Base-by-base conservation (phyloP, 1,140 invertebrate genomes). In the Formica exsecta region DNA sequence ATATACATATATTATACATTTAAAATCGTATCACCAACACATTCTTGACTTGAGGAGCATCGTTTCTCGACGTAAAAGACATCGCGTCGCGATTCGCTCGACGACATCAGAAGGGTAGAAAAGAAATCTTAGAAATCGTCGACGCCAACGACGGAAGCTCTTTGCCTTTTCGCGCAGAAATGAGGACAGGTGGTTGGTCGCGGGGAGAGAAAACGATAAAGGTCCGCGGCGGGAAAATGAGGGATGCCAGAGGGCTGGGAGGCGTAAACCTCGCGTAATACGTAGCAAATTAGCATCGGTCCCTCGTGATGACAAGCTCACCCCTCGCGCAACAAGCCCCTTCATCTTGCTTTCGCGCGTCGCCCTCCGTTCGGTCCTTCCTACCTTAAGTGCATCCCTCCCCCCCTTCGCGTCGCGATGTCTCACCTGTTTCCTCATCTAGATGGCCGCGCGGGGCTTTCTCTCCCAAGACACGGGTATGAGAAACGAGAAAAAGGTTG, bases 221-320 rank as follows among this genome's bases (percentile, higher is more conserved):
- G 36, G 1, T 71, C 38, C 48, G 41, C 61, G 48, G 61, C 38
- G 38, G 48, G 6, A 25, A 51, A 19, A 51, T 6, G 70, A 32
- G 29, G 32, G 19, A 32, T 25, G 73, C 16, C n/a, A 59, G 3
- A 54, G 38, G 54, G 29, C 9, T 54, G 79, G 41, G 38, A 48
- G 38, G 68, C 61, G 38, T 74, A 83, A 83, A 74, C 68, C 79
- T 83, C 38, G 54, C 38, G 79, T 83, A 83, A 83, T 83, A 61
- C 68, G 79, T 70, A 48, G 38, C 25, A 83, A 83, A 83, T 83
- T 83, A 83, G 79, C 79, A 83, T 83, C 54, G 79, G 79, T 61
- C 68, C 61, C 68, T 73, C 79, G 79, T 41, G 38, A 29, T 57
- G 51, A 81, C 5, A 9, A 32, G 9, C 62, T 16, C 19, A 4